Evolutionary conservation across 2,113 vertebrate species (phyloP).

Genomic region (Elachura formosa): DNA sequence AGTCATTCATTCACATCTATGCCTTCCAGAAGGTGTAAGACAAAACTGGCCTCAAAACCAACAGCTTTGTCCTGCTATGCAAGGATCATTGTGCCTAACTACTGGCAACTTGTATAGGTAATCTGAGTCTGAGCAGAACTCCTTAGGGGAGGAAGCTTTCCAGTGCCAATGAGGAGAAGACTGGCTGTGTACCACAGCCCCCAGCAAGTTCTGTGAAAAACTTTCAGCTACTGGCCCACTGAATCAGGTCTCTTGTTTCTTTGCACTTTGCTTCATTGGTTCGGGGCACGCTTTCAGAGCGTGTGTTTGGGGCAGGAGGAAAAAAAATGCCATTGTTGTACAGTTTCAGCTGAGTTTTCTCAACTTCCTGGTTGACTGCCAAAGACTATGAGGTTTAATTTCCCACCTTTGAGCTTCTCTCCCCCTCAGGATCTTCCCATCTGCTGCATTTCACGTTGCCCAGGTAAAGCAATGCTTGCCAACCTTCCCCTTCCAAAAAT

Average conservation of each 20-base stretch:
- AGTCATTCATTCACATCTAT: not conserved
- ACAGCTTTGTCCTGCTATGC: not conserved
- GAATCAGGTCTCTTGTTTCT: not conserved
- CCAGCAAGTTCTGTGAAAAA: not conserved
- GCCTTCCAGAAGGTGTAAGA: not conserved
- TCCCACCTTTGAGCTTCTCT: not conserved
- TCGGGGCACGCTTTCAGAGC: rapidly evolving
- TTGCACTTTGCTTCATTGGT: not conserved
- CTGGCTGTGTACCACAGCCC: not conserved
- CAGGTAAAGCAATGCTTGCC: slow-evolving; percentile 51
- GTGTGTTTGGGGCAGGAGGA: not conserved
- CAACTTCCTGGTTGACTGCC: slow-evolving; percentile 13
- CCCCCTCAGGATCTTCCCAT: slow-evolving; percentile 43
- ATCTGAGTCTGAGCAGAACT: not conserved
- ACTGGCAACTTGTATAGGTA: not conserved
- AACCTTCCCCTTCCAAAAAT: slow-evolving; percentile 31
- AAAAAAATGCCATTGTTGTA: not conserved
- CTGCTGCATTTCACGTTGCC: slow-evolving; percentile 35
- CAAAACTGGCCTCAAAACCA: not conserved
- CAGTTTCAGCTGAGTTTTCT: slow-evolving; percentile 8
- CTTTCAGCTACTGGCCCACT: not conserved
- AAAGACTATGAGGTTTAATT: slow-evolving; percentile 28
- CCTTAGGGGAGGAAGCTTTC: not conserved
- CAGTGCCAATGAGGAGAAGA: not conserved
- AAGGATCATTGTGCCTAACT: not conserved